A percentile compares a stretch with the other conserved stretches of the same genome.
These are phyloP conservation scores for Sphaerophoria rueppellii DNA, from an alignment of 2,888 invertebrate species.

Conservation along the genomic window DNA sequence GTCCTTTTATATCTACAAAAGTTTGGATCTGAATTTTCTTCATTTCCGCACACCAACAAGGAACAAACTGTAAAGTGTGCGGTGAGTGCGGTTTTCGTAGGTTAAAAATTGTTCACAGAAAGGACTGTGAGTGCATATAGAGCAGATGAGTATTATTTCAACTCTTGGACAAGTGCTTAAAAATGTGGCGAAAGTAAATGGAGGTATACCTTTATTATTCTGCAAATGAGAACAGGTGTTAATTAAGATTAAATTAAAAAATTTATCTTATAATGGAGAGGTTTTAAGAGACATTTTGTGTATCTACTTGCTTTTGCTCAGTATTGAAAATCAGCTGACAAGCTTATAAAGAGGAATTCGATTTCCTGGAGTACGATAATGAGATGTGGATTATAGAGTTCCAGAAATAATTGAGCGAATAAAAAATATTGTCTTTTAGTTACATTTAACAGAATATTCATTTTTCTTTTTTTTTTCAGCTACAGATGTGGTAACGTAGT, in stretches of 20 bases:
- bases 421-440: too few species aligned
- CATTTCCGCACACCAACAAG: neutral
- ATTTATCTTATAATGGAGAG: slow-evolving; percentile 20
- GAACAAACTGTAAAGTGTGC: neutral
- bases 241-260: slow-evolving; percentile 40
- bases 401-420: too few species aligned
- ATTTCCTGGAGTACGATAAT: too few species aligned
- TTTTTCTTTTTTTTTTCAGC: too few species aligned
- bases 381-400: too few species aligned
- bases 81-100: neutral
- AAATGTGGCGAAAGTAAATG: slow-evolving; percentile 23
- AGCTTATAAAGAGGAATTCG: too few species aligned
- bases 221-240: slow-evolving; percentile 53
- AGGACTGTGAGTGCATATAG: neutral
- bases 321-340: too few species aligned
- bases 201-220: neutral
- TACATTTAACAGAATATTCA: too few species aligned
- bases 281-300: neutral
- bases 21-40: slow-evolving; percentile 3
- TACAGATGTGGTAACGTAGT: too few species aligned
- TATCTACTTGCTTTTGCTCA: too few species aligned
- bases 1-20: slow-evolving; percentile 54
- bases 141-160: neutral
- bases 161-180: slow-evolving; percentile 36
- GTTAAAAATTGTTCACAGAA: neutral